A percentile compares a stretch with the other conserved stretches of the same genome.
Conservation (phyloP, 2,113 vertebrate species). For the Thermophis baileyi region DNA sequence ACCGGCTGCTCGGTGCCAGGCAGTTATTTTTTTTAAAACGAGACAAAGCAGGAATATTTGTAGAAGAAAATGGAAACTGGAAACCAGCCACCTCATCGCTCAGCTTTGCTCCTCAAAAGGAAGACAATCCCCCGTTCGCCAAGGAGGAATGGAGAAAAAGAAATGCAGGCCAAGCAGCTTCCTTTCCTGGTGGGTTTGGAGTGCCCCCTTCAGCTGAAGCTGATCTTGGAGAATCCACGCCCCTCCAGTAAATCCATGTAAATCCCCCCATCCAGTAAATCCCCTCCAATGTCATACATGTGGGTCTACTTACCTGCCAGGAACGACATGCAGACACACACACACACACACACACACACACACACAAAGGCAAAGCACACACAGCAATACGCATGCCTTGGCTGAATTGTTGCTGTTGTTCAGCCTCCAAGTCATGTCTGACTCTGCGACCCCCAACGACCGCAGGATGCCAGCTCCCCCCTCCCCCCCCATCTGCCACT, state of each 20-base stretch:
- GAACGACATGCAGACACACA: background rate
- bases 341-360: background rate
- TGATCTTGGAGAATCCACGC: background rate
- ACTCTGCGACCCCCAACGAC: background rate
- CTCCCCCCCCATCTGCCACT: too few species aligned
- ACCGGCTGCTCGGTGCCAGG: background rate
- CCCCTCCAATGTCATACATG: too few species aligned
- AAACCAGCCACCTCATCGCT: too few species aligned
- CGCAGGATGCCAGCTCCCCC: too few species aligned
- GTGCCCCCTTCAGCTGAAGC: background rate
- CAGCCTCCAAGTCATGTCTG: background rate
- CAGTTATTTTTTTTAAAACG: background rate
- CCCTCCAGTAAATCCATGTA: rapidly evolving
- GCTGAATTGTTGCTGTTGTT: background rate
- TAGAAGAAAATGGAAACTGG: background rate
- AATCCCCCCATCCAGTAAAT: too few species aligned
- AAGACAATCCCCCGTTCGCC: background rate
- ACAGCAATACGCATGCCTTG: background rate
- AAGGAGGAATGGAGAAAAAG: background rate
- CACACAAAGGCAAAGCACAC: background rate
- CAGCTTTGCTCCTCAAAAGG: background rate
- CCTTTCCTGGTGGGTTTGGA: background rate
- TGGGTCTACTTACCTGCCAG: background rate
- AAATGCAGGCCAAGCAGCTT: background rate
- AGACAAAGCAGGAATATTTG: background rate